Evolutionary conservation across 2,888 invertebrate genomes (phyloP).

Genomic region (Mesoligia furuncula): DNA sequence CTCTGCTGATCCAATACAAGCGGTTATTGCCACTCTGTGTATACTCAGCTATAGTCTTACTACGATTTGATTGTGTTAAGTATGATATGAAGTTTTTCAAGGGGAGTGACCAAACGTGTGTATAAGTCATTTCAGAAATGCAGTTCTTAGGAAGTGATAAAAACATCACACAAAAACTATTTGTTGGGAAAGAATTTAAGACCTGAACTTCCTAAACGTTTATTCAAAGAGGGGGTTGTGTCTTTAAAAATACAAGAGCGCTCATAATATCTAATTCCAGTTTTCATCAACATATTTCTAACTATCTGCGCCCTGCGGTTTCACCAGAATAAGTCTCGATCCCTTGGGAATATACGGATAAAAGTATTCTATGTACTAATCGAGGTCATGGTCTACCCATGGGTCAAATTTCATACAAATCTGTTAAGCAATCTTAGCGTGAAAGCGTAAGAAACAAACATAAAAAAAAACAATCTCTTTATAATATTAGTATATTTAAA

Average conservation of each 20-base stretch:
- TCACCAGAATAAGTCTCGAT: not conserved
- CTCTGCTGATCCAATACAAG: conserved; percentile 82
- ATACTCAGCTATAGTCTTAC: conserved; percentile 49
- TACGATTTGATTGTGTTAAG: conserved; percentile 7
- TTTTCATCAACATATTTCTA: not conserved
- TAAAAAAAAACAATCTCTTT: not conserved
- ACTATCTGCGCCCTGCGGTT: not conserved
- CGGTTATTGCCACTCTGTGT: conserved; percentile 79
- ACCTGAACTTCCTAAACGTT: not conserved
- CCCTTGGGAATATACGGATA: too few species aligned
- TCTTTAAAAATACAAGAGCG: not conserved
- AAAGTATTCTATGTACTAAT: not conserved
- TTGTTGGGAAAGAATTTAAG: not conserved
- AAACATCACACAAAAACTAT: not conserved
- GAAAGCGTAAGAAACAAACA: not conserved
- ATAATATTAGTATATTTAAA: not conserved
- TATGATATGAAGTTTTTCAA: not conserved
- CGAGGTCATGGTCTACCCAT: not conserved
- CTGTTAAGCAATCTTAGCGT: not conserved
- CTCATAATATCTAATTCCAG: not conserved
- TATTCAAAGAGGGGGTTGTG: not conserved
- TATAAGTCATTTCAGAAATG: too few species aligned
- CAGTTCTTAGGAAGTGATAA: not conserved
- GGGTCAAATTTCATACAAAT: not conserved
- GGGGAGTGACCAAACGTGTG: not conserved